Percentiles rank a stretch among this genome's conserved stretches.
Evolutionary conservation across 1,140 invertebrate genomes (phyloP).

Genomic region (Drepana arcuata): DNA sequence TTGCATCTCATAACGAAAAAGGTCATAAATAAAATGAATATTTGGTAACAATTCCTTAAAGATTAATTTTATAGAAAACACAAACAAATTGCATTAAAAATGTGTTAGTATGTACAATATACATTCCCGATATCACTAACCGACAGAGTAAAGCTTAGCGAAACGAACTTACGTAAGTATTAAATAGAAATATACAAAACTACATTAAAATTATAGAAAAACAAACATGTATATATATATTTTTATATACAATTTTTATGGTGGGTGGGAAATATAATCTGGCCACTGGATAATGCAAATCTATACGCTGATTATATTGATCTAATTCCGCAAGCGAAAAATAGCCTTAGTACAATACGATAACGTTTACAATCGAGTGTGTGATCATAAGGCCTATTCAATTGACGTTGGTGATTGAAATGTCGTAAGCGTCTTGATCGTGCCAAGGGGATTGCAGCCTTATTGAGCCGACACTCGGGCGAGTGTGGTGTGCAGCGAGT

Average conservation of each 20-base stretch:
- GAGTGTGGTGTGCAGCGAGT: constrained; percentile 18
- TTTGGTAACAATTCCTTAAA: constrained; percentile 71
- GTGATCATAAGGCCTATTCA: too few species aligned
- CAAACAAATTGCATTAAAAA: constrained; percentile 46
- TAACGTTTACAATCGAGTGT: too few species aligned
- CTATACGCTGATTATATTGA: too few species aligned
- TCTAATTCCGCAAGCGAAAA: too few species aligned
- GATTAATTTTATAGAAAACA: constrained; percentile 45
- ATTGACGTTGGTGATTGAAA: too few species aligned
- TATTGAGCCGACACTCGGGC: too few species aligned
- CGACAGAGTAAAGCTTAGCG: constrained; percentile 10
- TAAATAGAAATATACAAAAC: constrained; percentile 26
- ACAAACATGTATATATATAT: constrained; percentile 33
- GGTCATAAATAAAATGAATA: constrained; percentile 63
- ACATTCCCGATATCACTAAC: constrained; percentile 55
- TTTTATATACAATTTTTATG: constrained; percentile 63
- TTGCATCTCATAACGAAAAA: constrained; percentile 4
- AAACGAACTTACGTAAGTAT: constrained; percentile 10
- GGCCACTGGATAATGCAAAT: constrained; percentile 44
- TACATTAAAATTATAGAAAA: constrained; percentile 42
- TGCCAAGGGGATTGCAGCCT: too few species aligned
- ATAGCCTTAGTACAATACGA: too few species aligned
- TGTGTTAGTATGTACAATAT: constrained; percentile 54
- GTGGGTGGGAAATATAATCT: constrained; percentile 63
- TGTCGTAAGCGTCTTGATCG: too few species aligned